Base-by-base conservation (phyloP, 2,113 vertebrate genomes). In the Helogale parvula region DNA sequence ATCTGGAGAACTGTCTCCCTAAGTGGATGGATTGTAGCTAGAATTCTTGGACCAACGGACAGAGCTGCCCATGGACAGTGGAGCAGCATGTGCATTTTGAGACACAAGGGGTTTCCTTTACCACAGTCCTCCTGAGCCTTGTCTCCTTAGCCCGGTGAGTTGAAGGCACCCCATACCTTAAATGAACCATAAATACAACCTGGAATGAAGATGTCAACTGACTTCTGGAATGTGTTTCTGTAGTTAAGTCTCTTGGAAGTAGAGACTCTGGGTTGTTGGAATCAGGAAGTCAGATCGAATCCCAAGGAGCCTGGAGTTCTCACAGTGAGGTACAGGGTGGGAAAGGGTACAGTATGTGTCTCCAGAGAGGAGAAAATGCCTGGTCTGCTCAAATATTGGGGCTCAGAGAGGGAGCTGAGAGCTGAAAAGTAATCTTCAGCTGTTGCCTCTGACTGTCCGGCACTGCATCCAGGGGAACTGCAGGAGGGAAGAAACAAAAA, bases 11-110 rank as follows among this genome's bases (percentile, higher is more conserved):
- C 0, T n/a, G 7, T 12, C 3, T 38, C 29, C 45, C 19, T 7
- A 89, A 50, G 0, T 23, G 15, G 65, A 21, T n/a, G 9, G 9
- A 12, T 41, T 9, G 33, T 1, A 15, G 3, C 7, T 41, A 21
- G 29, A 35, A 13, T 45, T 66, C 45, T 14, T 29, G 19, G 10
- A 3, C 11, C 3, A 0, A 1, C 0, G 6, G 35, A 10, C 27
- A n/a, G 71, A n/a, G 69, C 1, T 10, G 2, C 38, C 7, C 15
- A 0, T 7, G 50, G 6, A 21, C 0, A 13, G 10, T 0, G 4
- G 27, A 1, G 1, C 1, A 1, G 31, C 0, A 1, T 5, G 31
- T 5, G 7, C 5, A 14, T 5, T 27, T 7, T 2, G 31, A 72
- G 16, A 9, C 5, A 12, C 1, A 4, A 50, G 29, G 35, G 0